phyloP scores from a whole-genome alignment of 2,113 vertebrate species.

The Pavo muticus region DNA sequence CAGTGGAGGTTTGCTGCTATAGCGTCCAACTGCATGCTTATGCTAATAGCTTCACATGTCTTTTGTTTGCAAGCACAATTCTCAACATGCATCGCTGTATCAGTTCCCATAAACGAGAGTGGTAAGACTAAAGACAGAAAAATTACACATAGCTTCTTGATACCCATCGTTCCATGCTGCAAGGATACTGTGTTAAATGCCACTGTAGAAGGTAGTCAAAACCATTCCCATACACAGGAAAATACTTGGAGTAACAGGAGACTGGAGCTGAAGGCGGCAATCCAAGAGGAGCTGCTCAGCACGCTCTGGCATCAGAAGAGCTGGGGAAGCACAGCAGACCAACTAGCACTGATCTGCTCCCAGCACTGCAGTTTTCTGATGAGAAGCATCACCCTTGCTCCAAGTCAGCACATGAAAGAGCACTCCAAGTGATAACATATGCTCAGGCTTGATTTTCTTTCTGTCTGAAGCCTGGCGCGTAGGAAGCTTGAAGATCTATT shows the following conservation, averaged over 20 bases:
- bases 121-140: background rate
- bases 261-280: background rate
- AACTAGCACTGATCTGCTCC: background rate
- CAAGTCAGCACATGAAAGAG: background rate
- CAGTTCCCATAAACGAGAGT: background rate
- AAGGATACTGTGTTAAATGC: background rate
- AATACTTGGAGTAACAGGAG: background rate
- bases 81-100: background rate
- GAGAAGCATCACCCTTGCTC: background rate
- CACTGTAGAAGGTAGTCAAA: background rate
- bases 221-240: background rate
- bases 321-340: background rate
- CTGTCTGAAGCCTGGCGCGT: background rate
- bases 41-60: background rate
- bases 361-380: background rate
- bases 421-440: background rate
- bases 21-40: background rate
- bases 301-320: accelerated
- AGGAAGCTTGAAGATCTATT: background rate
- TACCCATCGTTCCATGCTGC: background rate
- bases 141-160: background rate
- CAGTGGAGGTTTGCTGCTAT: background rate
- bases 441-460: background rate
- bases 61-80: too few species aligned
- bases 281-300: background rate